Evolutionary conservation across 1,140 invertebrate species (phyloP).

Genomic region (Drosophila suzukii): DNA sequence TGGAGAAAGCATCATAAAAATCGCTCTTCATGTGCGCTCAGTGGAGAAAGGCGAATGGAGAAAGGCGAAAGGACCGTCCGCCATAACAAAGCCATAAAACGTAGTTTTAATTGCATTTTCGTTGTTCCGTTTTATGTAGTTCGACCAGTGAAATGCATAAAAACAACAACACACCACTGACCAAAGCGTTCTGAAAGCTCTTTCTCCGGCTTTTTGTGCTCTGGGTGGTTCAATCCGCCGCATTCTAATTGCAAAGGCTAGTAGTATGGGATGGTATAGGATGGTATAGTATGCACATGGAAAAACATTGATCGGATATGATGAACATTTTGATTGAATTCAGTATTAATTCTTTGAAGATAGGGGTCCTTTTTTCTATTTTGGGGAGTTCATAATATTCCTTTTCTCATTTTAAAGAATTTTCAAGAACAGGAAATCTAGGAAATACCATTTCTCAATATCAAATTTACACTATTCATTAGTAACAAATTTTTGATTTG

Average conservation of each 20-base stretch:
- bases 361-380: no score
- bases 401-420: no score
- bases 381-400: no score
- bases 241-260: constrained; percentile 73
- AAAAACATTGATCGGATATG: not conserved
- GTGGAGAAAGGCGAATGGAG: constrained; percentile 1
- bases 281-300: not conserved
- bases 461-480: no score
- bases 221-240: constrained; percentile 66
- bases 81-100: constrained; percentile 84
- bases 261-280: constrained; percentile 26
- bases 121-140: constrained; percentile 83
- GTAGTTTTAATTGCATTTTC: constrained; percentile 84
- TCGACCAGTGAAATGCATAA: constrained; percentile 71
- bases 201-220: constrained; percentile 2
- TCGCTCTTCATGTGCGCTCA: constrained; percentile 64
- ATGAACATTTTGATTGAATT: no score
- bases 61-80: constrained; percentile 33
- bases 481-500: no score
- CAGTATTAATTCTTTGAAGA: no score
- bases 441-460: no score
- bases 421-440: no score
- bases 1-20: constrained; percentile 77
- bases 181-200: constrained; percentile 38
- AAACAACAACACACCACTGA: constrained; percentile 72